A percentile compares a stretch with the other conserved stretches of the same genome.
Conservation (phyloP, 2,888 invertebrate species). For the Heliothis peltigera region DNA sequence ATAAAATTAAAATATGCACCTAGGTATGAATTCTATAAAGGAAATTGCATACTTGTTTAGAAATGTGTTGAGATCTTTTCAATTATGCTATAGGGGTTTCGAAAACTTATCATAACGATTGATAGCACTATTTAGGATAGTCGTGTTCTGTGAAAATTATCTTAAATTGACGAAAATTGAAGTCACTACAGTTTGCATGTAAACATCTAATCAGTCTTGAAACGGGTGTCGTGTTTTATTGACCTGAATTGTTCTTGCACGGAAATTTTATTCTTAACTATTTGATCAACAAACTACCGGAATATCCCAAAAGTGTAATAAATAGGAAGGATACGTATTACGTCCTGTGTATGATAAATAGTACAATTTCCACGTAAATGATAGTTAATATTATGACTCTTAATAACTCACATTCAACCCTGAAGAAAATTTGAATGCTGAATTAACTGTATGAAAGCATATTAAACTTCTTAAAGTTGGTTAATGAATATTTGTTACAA, state of each 20-base stretch:
- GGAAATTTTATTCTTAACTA: slow-evolving; percentile 29
- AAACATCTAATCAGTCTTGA: slow-evolving; percentile 48
- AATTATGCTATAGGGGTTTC: background rate
- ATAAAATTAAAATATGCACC: slow-evolving; percentile 38
- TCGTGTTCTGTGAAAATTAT: slow-evolving; percentile 24
- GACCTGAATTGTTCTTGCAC: slow-evolving; percentile 62
- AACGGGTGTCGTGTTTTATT: slow-evolving; percentile 66
- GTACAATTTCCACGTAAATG: slow-evolving; percentile 16
- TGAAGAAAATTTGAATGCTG: slow-evolving; percentile 5
- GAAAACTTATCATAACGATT: background rate
- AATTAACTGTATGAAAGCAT: too few species aligned
- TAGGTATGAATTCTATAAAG: slow-evolving; percentile 29
- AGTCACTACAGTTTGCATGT: slow-evolving; percentile 55
- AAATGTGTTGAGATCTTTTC: slow-evolving; percentile 5
- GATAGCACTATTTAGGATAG: background rate
- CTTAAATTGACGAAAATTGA: slow-evolving; percentile 34
- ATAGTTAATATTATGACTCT: slow-evolving; percentile 19
- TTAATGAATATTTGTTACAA: too few species aligned
- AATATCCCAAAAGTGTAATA: slow-evolving; percentile 2
- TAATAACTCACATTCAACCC: slow-evolving; percentile 34
- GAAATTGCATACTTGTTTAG: slow-evolving; percentile 28
- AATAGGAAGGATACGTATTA: background rate
- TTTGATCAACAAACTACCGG: slow-evolving; percentile 2
- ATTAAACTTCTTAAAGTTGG: too few species aligned
- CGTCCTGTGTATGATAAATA: slow-evolving; percentile 32